Percentiles rank a stretch among this genome's conserved stretches.
Conservation (phyloP, 2,888 invertebrate genomes). For the Stenurella melanura region DNA sequence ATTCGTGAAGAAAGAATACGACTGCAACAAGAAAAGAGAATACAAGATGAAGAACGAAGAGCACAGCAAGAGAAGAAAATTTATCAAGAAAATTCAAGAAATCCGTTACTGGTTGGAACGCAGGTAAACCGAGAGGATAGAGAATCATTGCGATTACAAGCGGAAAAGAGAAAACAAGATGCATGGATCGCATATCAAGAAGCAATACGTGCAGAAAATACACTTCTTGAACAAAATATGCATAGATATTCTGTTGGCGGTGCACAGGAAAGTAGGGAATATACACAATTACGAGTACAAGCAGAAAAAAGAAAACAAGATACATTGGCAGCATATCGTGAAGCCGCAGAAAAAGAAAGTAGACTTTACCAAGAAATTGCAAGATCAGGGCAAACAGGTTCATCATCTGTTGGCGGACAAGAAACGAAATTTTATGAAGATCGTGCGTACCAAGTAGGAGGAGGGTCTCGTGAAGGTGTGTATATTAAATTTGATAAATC, state of each 20-base stretch:
- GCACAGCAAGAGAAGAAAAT: constrained; percentile 44
- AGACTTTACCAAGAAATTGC: constrained; percentile 36
- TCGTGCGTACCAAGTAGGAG: constrained; percentile 50
- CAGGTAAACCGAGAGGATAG: neutral
- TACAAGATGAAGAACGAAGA: constrained; percentile 50
- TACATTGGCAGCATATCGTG: neutral
- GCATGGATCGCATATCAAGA: neutral
- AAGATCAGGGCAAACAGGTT: constrained; percentile 17
- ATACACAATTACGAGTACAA: neutral
- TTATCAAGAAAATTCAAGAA: neutral
- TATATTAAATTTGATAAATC: neutral
- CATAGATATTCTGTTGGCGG: neutral
- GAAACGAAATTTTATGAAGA: constrained; percentile 46
- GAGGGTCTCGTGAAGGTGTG: constrained; percentile 53
- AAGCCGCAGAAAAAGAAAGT: constrained; percentile 43
- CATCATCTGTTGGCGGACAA: constrained; percentile 23
- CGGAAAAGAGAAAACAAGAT: neutral
- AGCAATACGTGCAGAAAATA: no score
- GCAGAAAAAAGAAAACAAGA: neutral
- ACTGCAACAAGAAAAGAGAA: constrained; percentile 44
- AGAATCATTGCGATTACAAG: neutral
- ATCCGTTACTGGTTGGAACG: no score
- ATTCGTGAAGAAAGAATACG: constrained; percentile 31
- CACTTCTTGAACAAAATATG: no score
- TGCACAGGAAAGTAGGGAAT: neutral